Base-by-base conservation (phyloP, 2,797 vertebrate genomes). In the Zalophus californianus region DNA sequence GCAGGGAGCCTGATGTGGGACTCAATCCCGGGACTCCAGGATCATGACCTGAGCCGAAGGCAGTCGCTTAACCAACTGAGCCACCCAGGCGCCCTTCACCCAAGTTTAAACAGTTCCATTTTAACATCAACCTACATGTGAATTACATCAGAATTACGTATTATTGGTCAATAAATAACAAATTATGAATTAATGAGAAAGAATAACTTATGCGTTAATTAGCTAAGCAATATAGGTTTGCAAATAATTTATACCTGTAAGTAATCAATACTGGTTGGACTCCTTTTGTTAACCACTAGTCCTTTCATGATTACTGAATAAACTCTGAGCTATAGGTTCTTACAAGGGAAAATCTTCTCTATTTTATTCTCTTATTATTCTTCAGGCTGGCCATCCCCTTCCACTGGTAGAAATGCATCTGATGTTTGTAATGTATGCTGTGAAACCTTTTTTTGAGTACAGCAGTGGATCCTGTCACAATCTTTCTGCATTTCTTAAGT, bases 401-500 rank as follows among this genome's bases (percentile, higher is more conserved):
- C 44, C 94, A 60, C 79, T 91, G n/a, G 64, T 58, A 58, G 44
- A 92, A 80, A 87, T 82, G 38, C 83, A 38, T 73, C 44, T 94
- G n/a, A 32, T 70, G 15, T 7, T 56, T 70, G 5, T 90, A 91
- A 62, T 62, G 1, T 75, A n/a, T 92, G 60, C 66, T 62, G 7
- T 73, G 80, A 92, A 84, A 90, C 12, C 0, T 38, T 83, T 75
- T 88, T 83, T 78, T 54, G 12, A 77, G 20, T 15, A 41, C n/a
- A 58, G 18, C 23, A 11, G 79, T 87, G 41, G 12, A 62, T 73
- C 85, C 15, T 38, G 58, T 77, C 13, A 66, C 27, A 77, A 29
- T 90, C 14, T 90, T 93, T 93, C 10, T 82, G 10, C 27, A 86
- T 68, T 82, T 15, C 9, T 82, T 77, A 79, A 41, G 38, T 56